Evolutionary conservation across 1,140 invertebrate species (phyloP).

Genomic region (Batillaria attramentaria): DNA sequence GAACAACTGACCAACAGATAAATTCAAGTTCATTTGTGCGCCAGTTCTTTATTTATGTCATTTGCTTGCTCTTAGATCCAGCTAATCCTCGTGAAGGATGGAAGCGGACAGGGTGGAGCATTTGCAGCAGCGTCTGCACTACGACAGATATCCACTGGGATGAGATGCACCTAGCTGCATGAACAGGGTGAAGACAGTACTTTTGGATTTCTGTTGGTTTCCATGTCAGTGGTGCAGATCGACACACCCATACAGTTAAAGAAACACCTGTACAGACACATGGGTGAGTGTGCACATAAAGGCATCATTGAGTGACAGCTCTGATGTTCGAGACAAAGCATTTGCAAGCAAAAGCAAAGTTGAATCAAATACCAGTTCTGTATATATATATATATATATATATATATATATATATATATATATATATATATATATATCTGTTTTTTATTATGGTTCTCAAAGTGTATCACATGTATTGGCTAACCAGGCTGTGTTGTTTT

Average conservation of each 20-base stretch:
- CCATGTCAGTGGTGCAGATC: too few species aligned
- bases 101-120: conserved; percentile 95
- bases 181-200: neutral
- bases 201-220: too few species aligned
- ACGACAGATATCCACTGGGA: conserved; percentile 23
- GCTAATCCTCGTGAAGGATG: conserved; percentile 96
- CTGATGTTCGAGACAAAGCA: too few species aligned
- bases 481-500: too few species aligned
- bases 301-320: too few species aligned
- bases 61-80: conserved; percentile 82
- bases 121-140: conserved; percentile 83
- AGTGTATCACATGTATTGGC: too few species aligned
- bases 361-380: too few species aligned
- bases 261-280: neutral
- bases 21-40: neutral
- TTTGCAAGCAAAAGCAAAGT: too few species aligned
- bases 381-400: too few species aligned
- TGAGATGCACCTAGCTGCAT: conserved; percentile 27
- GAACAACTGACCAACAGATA: neutral
- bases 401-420: neutral
- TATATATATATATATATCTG: neutral
- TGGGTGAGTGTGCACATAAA: too few species aligned
- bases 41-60: neutral
- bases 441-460: too few species aligned
- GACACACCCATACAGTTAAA: neutral